Base-by-base conservation (phyloP, 2,797 vertebrate species). In the Sciaenops ocellatus region DNA sequence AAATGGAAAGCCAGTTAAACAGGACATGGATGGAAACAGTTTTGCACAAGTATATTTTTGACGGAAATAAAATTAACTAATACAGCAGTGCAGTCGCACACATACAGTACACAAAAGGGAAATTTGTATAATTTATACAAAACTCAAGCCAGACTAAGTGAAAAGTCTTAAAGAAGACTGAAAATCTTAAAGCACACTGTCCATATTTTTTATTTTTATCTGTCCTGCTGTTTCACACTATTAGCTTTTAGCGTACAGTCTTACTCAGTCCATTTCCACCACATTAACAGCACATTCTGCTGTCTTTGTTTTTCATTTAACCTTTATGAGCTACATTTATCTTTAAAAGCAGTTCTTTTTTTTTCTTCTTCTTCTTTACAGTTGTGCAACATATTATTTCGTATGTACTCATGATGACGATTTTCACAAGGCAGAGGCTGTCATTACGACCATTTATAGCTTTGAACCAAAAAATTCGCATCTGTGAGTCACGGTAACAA, bases 1-100 rank as follows among this genome's bases (percentile, higher is more conserved):
- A 42, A 34, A 59, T 7, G 15, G 8, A 61, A 70, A 70, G 60
- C 57, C 18, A 61, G 52, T 41, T 61, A 46, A 76, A 84, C 28
- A 26, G 30, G 50, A 76, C 24, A 1, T 2, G 6, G 48, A 20
- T 55, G 55, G 42, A 17, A 3, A 30, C 34, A 28, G 12, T 3
- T 78, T 78, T 41, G 17, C 12, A 56, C 51, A 5, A 48, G 50
- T 57, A 20, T 24, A 30, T 68, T 8, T 62, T 41, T 56, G 24
- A 38, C 15, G 18, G 26, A 59, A 66, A 79, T 42, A 11, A 57
- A 47, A 73, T 20, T 0, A 52, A 42, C 1, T 44, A 48, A 24
- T 61, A 20, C 20, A 7, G 42, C 5, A 9, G 4, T 7, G 34
- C 6, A 46, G 22, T 55, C 57, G 61, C 4, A 50, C 3, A 16